Percentiles rank a stretch among this genome's conserved stretches.
Evolutionary conservation across 2,113 vertebrate species (phyloP).

Genomic region (Barbus barbus): DNA sequence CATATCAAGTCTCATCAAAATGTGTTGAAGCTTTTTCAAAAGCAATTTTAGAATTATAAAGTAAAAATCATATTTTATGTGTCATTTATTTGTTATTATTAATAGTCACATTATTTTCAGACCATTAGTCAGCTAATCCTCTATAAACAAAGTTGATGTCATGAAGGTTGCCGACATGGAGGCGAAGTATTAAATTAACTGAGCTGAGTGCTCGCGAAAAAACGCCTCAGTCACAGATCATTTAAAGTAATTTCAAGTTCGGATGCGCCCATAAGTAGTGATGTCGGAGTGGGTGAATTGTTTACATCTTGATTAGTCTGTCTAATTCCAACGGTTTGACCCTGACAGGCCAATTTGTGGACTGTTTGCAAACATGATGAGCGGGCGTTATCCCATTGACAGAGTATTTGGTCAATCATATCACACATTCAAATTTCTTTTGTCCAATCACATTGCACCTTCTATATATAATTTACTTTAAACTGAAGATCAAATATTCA

Average conservation of each 20-base stretch:
- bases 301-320: neutral
- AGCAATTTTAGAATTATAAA: too few species aligned
- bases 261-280: neutral
- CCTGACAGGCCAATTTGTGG: neutral
- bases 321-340: neutral
- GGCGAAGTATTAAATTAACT: neutral
- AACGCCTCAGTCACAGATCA: conserved; percentile 10
- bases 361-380: neutral
- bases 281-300: neutral
- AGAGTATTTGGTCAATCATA: neutral
- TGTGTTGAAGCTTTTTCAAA: too few species aligned
- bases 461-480: neutral
- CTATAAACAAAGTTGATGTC: neutral
- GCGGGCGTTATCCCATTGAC: neutral
- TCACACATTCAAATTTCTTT: neutral
- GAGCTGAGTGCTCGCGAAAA: neutral
- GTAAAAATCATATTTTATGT: neutral
- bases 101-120: conserved; percentile 14
- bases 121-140: conserved; percentile 8
- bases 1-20: too few species aligned
- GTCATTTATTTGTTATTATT: neutral
- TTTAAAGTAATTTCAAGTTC: conserved; percentile 15
- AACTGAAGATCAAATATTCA: neutral
- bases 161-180: conserved; percentile 12
- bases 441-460: neutral